phyloP scores from a whole-genome alignment of 1,140 invertebrate genomes.

The Palaemon carinicauda region DNA sequence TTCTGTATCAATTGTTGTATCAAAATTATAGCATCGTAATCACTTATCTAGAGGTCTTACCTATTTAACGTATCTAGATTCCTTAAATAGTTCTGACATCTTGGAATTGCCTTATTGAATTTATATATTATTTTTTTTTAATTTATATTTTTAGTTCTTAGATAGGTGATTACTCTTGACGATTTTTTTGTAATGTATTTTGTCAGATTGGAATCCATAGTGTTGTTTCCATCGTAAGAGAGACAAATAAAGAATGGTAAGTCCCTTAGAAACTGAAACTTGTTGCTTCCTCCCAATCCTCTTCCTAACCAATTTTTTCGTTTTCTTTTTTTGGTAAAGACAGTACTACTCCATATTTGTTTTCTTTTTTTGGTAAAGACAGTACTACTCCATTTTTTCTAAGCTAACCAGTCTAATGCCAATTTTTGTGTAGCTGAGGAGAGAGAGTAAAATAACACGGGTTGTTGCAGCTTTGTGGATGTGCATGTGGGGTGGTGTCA shows the following conservation, averaged over 20 bases:
- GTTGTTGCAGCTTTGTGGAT: conserved; percentile 61
- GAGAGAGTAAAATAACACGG: background rate
- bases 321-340: too few relatives aligned
- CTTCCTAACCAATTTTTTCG: background rate
- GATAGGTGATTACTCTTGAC: background rate
- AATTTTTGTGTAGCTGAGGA: conserved; percentile 41
- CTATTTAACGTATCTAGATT: too few relatives aligned
- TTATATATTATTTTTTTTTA: too few relatives aligned
- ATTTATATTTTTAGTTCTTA: too few relatives aligned
- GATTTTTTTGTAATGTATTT: conserved; percentile 23
- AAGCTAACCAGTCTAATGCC: background rate
- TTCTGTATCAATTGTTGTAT: too few relatives aligned
- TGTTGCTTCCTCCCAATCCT: conserved; percentile 11
- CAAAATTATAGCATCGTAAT: too few relatives aligned
- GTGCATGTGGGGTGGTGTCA: conserved; percentile 61
- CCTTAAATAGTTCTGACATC: too few relatives aligned
- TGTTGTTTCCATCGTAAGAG: conserved; percentile 18
- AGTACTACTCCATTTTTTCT: background rate
- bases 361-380: too few relatives aligned
- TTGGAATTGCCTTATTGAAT: too few relatives aligned
- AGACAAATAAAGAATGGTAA: conserved; percentile 8
- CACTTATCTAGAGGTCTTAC: too few relatives aligned
- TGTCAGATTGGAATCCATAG: conserved; percentile 45
- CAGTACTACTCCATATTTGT: background rate
- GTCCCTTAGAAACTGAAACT: conserved; percentile 30